A percentile compares a stretch with the other conserved stretches of the same genome.
These are phyloP conservation scores for Oreochromis grahami DNA, from an alignment of 2,797 vertebrate genomes.

Conservation along the genomic window DNA sequence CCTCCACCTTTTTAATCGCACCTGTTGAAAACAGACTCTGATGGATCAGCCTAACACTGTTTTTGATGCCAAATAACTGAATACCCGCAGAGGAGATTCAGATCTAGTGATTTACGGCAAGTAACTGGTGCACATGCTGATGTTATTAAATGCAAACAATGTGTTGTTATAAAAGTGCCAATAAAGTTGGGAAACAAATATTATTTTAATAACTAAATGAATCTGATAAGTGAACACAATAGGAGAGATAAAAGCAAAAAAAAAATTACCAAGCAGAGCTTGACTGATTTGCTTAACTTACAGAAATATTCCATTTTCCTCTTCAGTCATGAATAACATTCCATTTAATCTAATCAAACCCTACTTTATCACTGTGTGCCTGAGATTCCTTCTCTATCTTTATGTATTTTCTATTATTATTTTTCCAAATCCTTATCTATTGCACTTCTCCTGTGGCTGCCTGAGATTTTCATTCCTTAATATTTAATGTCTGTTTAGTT, in stretches of 20 bases:
- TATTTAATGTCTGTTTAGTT: neutral
- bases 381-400: neutral
- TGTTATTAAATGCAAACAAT: neutral
- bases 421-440: neutral
- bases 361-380: neutral
- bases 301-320: conserved; percentile 1
- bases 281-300: neutral
- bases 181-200: neutral
- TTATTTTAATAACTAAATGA: neutral
- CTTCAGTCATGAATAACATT: neutral
- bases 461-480: neutral
- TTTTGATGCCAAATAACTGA: conserved; percentile 6
- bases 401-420: neutral
- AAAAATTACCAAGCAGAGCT: fast-evolving
- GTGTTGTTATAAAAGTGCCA: neutral
- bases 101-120: neutral
- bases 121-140: neutral
- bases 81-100: neutral
- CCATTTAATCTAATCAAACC: neutral
- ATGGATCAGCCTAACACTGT: neutral
- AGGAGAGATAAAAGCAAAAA: neutral
- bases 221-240: neutral
- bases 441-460: neutral
- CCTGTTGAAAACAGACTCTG: conserved; percentile 18
- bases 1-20: conserved; percentile 39